Evolutionary conservation across 37 sponge, comb jelly and placozoan species (phyloP).

Genomic region (Dysidea cf. avara): DNA sequence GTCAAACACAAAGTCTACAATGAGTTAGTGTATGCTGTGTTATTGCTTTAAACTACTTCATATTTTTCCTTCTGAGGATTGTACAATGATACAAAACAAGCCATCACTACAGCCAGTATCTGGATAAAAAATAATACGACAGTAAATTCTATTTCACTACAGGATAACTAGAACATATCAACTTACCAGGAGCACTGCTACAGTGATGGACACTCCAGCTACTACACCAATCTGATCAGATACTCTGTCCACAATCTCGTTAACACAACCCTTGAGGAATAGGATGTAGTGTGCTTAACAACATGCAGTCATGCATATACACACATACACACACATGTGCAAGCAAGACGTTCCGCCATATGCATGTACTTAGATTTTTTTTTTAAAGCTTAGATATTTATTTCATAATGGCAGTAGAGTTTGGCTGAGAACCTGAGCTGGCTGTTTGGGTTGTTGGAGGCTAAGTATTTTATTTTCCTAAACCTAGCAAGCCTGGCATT

Average conservation of each 20-base stretch:
- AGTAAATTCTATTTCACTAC: background rate
- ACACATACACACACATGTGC: background rate
- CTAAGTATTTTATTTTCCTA: no score
- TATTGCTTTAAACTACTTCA: conserved; percentile 45
- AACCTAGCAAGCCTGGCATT: no score
- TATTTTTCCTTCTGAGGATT: conserved; percentile 46
- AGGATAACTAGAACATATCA: background rate
- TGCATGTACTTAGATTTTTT: no score
- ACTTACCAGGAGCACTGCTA: conserved; percentile 51
- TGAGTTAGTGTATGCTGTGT: background rate
- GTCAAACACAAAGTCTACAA: no score
- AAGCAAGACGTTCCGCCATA: background rate
- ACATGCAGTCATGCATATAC: background rate
- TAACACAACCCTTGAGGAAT: conserved; percentile 48
- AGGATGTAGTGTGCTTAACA: background rate
- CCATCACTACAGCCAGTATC: conserved; percentile 45
- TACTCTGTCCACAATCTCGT: conserved; percentile 2
- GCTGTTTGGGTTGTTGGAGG: no score
- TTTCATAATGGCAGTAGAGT: no score
- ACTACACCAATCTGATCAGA: conserved; percentile 30
- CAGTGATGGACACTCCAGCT: conserved; percentile 49
- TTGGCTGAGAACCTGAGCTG: no score
- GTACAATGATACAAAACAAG: conserved; percentile 58
- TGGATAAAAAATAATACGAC: conserved; percentile 10
- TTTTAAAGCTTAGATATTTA: no score